Evolutionary conservation across 2,888 invertebrate species (phyloP), one percentile per base, ranked within the genome.

Genomic region (Cheilosia vernalis): DNA sequence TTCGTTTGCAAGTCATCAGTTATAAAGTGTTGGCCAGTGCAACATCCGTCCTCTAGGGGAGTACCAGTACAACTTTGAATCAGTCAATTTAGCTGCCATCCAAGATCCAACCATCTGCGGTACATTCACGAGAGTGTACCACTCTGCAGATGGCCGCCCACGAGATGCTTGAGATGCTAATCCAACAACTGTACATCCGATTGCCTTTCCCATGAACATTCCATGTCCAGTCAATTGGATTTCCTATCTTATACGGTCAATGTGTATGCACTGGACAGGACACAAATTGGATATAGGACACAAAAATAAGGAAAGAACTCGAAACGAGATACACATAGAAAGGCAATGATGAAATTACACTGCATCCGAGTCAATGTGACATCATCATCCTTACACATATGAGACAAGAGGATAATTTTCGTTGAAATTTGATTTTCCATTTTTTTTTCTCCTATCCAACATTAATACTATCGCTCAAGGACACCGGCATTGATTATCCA

Each of bases 401-500:
- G 21, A 21, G 15, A 51, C 24, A 58, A 67, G 66, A 27, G 33
- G 55, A 17, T 4, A 13, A 5, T 13, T 24, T 19, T 19, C 9
- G 5, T 13, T 51, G 19, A 49, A 10, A 10, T 4, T 9, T 49
- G 7, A 30, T 30, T 7, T 49, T 49, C n/a, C n/a, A n/a, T n/a
- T n/a, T 1, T 24, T 21, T 51, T 9, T 17, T 4, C 17, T 47
- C 10, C 17, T n/a, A n/a, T 9, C 30, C 13, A 17, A 49, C 4
- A 19, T 4, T 2, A 9, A 49, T 1, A 19, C 49, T 21, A 6
- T 9, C 4, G 15, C 13, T 74, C 69, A 81, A 76, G 80, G 74
- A 74, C 74, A 55, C 58, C 10, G 47, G 2, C 60, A 56, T 72
- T 61, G 77, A 78, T 61, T 78, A 78, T 79, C 73, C 67, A 79